Base-by-base conservation (phyloP, 2,797 vertebrate genomes). In the Urosaurus nigricauda region DNA sequence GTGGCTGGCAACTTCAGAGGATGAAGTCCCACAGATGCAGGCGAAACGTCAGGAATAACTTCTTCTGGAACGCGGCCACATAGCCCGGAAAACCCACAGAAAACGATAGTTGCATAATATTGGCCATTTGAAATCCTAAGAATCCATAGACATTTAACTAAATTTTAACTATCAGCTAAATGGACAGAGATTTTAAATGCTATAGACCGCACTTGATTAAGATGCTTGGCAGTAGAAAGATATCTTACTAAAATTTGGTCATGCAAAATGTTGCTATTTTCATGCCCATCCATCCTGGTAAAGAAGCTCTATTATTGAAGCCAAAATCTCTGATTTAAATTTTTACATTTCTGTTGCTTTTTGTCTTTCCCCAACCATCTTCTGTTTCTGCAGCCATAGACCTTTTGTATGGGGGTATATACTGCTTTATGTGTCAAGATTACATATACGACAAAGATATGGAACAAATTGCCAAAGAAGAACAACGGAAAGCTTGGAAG, bases 401-500 rank as follows among this genome's bases (percentile, higher is more conserved):
- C 96, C 97, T 99, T 96, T 98, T 98, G 96, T 99, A 99, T 93
- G 99, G 99, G 89, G 98, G 98, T 94, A 98, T 99, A 97, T 99
- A 99, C 97, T 99, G 99, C 98, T 99, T 99, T 97, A 97, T 99
- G 96, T 99, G 99, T 98, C 99, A 99, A 98, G 99, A 99, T 98
- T 99, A 99, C 97, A 98, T 99, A 96, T 99, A 99, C 93, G 99
- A 99, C 97, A 99, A 98, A 98, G 99, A 99, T 96, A 99, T 99
- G 97, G 99, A 99, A 95, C 98, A 98, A 97, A 99, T 99, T 96
- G 99, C 99, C 98, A 99, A 99, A 98, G 99, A 99, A 97, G 99
- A 99, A 96, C 99, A 99, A 97, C 98, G 98, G 92, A 99, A 98
- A 97, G 98, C 99, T 89, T 99, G 99, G 98, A 99, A 99, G 96